Evolutionary conservation across 1,140 invertebrate species (phyloP), one percentile per base, ranked within the genome.

Genomic region (Halotydeus destructor): DNA sequence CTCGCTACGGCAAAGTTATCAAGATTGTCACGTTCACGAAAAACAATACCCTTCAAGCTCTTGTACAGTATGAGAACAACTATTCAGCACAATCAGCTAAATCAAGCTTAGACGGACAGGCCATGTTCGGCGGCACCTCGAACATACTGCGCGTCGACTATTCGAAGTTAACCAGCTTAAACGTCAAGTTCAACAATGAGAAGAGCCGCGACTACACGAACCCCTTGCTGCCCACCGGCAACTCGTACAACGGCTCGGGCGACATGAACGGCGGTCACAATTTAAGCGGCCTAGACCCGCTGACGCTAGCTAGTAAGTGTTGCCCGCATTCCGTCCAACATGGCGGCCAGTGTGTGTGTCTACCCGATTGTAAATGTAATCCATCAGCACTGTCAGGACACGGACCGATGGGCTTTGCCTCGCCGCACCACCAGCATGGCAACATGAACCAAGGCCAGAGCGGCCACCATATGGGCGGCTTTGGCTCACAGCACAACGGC

Each of bases 21-120:
- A 93, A 96, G 65, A 97, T 99, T 54, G 91, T 98, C 56, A 98
- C 91, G 49, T 98, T 98, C 68, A 96, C 84, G 52, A 98, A 98
- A 70, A 97, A 97, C 62, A 84, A 85, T 69, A 86, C 84, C 67
- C 97, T 94, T 74, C 93, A 98, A 75, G 91, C 89, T 44, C 70
- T 98, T 53, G 91, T 98, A 61, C 93, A 98, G 66, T 94, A 94
- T 64, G 78, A 83, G 88, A 93, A 63, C 75, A 83, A 55, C 89
- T 91, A 56, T 93, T 93, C 74, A 68, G 77, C 30, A 3, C n/a
- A 19, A 34, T 18, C 41, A 27, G 39, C 39, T 19, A 41, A 41
- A 32, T 21, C 14, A 65, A 77, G 82, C 30, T 66, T 98, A 49
- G 88, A 98, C 60, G 88, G 89, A 0, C 91, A 97, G 64, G 94